Base-by-base conservation (phyloP, 2,888 invertebrate genomes). In the Clanis bilineata region DNA sequence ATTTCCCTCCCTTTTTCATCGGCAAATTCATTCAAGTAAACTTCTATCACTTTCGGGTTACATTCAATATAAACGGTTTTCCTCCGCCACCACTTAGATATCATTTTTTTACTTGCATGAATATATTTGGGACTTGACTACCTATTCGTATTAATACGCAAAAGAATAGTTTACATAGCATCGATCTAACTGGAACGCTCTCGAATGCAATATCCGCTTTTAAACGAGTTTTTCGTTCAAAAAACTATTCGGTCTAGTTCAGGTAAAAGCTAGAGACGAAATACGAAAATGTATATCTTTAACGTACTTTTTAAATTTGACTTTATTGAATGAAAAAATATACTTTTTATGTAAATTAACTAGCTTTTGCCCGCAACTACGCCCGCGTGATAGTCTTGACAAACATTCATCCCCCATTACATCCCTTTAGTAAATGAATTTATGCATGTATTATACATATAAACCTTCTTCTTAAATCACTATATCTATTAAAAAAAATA, bases 151-250 rank as follows among this genome's bases (percentile, higher is more conserved):
- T 74, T 73, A 74, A 79, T 77, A 77, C 70, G 72, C 68, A 73
- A 71, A 79, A 79, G 80, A 83, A 86, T 85, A 86, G 88, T 85
- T 85, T 82, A 81, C 82, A 82, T 77, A 80, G 79, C 75, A 80
- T 85, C 85, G 83, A 85, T 84, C 85, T 82, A 85, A 82, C 83
- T 82, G 78, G 77, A 82, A 73, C 86, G 84, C 80, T 85, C 79
- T 83, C 87, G 85, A 84, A 90, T 87, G 90, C 91, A 91, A 91
- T 91, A 91, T 91, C 91, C 91, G 91, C 85, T 88, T 88, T 83
- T 83, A 88, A 91, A 91, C 89, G 91, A 91, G 91, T 90, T 91
- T 88, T 88, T 82, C 83, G 84, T 80, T 82, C 83, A 87, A 88
- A 90, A 90, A 89, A 90, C 88, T 88, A 86, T 89, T 87, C 83